Base-by-base conservation (phyloP, 2,113 vertebrate genomes). In the Brachypteracias leptosomus region DNA sequence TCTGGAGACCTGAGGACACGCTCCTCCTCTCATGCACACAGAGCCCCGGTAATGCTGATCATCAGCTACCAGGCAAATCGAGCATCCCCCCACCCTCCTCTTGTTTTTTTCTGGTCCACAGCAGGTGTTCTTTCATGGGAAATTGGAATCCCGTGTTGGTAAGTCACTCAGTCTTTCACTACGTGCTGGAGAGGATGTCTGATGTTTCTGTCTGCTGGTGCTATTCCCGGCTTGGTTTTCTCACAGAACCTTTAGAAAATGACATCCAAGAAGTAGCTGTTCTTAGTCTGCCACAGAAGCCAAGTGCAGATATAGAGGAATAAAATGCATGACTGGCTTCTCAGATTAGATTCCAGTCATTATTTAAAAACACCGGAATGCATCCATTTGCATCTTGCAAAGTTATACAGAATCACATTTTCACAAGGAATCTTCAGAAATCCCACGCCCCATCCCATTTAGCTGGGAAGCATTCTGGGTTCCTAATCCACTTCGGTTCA, bases 221-320 rank as follows among this genome's bases (percentile, higher is more conserved):
- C 93, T 91, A 76, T 88, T 91, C 42, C 62, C 8, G 2, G 87
- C 58, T 77, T 8, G 3, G 28, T 78, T 88, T 89, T 88, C 62
- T 82, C 71, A 88, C 67, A 80, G 78, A 96, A 88, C n/a, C 74
- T 79, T 66, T 83, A 93, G 63, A 91, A 94, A 73, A 88, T 31
- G 5, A 93, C 68, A 79, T 83, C 75, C 65, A 72, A 91, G 88
- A 83, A 80, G 78, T 71, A 63, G 54, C 62, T 90, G 66, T 52
- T 91, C 8, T 1, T 74, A 82, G 67, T 68, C 74, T 89, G 74
- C 55, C 84, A 72, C 38, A 72, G 54, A 94, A 94, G 4, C 6
- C 71, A 90, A 29, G 14, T 38, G 33, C 29, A 80, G 68, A 49
- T 83, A 70, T 1, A 76, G 49, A 94, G 18, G 58, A 76, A 66